Conservation (phyloP, 2,888 invertebrate species). For the Galerucella calmariensis region DNA sequence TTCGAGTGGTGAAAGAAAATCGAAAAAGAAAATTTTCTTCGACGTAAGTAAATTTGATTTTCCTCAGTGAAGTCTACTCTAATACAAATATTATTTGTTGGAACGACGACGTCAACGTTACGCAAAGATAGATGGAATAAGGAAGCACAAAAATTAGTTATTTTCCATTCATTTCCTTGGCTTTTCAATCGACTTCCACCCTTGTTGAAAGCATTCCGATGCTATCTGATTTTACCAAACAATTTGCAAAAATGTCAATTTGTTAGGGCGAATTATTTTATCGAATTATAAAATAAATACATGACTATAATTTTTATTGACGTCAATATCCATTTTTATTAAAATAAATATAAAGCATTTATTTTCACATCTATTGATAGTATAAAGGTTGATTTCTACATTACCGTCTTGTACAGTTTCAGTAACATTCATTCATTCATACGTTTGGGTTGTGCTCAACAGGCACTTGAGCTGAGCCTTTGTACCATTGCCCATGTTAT, state of each 20-base stretch:
- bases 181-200: slow-evolving; percentile 12
- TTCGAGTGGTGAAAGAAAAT: slow-evolving; percentile 30
- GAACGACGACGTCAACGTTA: slow-evolving; percentile 15
- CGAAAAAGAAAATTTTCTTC: slow-evolving; percentile 34
- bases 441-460: no score
- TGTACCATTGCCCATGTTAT: no score
- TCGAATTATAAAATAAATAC: slow-evolving; percentile 2
- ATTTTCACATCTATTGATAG: no score
- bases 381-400: no score
- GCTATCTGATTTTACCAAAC: slow-evolving; percentile 9
- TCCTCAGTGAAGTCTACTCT: slow-evolving; percentile 36
- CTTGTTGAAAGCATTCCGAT: slow-evolving; percentile 14
- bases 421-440: no score
- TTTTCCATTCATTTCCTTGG: slow-evolving; percentile 36
- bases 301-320: not conserved
- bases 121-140: slow-evolving; percentile 36
- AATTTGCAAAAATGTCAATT: slow-evolving; percentile 9
- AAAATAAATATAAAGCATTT: not conserved
- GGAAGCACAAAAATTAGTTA: slow-evolving; percentile 36
- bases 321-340: not conserved
- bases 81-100: slow-evolving; percentile 45
- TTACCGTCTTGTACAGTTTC: no score
- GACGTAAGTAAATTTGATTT: slow-evolving; percentile 39
- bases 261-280: slow-evolving; percentile 1
- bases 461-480: no score